Percentiles rank a stretch among this genome's conserved stretches.
Evolutionary conservation across 2,888 invertebrate genomes (phyloP).

Genomic region (Drosophila monieri): DNA sequence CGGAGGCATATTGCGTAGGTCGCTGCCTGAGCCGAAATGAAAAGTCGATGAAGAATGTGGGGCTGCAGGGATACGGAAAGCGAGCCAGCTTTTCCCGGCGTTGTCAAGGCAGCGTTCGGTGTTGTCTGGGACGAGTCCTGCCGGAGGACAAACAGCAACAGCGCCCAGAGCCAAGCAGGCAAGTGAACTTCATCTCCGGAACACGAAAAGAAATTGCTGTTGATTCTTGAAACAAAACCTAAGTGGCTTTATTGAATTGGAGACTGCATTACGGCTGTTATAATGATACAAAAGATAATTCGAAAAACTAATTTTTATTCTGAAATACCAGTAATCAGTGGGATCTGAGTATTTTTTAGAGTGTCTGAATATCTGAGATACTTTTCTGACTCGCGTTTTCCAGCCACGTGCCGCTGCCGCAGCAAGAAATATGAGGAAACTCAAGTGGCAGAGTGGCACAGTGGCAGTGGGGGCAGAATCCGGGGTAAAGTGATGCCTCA

Average conservation of each 20-base stretch:
- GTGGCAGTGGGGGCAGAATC: not conserved
- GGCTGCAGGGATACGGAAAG: constrained; percentile 2
- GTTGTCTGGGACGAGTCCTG: constrained; percentile 53
- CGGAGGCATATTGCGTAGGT: constrained; percentile 78
- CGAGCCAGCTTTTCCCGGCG: constrained; percentile 12
- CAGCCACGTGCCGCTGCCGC: constrained; percentile 62
- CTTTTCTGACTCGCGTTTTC: constrained; percentile 64
- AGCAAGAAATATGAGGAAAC: constrained; percentile 12
- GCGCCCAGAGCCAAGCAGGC: constrained; percentile 34
- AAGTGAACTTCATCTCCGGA: constrained; percentile 67
- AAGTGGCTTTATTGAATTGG: not conserved
- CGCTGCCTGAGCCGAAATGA: constrained; percentile 45
- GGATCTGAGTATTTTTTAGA: not conserved
- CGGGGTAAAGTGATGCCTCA: constrained; percentile 10
- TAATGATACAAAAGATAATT: not conserved
- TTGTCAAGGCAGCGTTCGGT: constrained; percentile 28
- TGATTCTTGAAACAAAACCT: not conserved
- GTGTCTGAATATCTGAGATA: constrained; percentile 48
- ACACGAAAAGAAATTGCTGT: constrained; percentile 5
- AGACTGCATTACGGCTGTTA: not conserved
- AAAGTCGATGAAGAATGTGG: not conserved
- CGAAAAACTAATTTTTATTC: no score
- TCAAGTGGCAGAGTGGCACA: constrained; percentile 1
- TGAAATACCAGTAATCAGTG: not conserved
- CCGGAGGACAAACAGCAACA: constrained; percentile 56